A percentile compares a stretch with the other conserved stretches of the same genome.
These are phyloP conservation scores for Schizotus pectinicornis DNA, from an alignment of 2,888 invertebrate species.

Conservation along the genomic window DNA sequence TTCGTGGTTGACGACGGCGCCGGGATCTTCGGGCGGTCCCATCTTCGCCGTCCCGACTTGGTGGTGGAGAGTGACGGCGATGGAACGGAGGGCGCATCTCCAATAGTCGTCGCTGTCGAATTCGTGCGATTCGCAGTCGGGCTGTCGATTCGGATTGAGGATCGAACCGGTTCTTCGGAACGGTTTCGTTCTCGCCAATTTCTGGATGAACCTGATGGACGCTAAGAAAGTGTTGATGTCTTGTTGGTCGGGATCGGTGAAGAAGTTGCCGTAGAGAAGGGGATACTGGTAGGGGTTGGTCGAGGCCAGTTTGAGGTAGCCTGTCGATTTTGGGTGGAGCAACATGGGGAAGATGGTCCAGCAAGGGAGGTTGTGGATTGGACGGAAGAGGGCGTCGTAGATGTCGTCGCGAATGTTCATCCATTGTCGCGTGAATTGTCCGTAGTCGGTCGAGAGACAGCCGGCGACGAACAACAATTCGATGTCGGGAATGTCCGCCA, in stretches of 20 bases:
- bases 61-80: slow-evolving; percentile 36
- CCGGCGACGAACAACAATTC: slow-evolving; percentile 67
- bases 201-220: slow-evolving; percentile 64
- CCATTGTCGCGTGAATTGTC: slow-evolving; percentile 42
- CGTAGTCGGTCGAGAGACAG: slow-evolving; percentile 63
- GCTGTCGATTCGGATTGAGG: slow-evolving; percentile 54
- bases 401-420: slow-evolving; percentile 34
- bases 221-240: slow-evolving; percentile 69
- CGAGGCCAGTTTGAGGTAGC: slow-evolving; percentile 60
- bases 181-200: slow-evolving; percentile 64
- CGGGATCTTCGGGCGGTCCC: slow-evolving; percentile 65
- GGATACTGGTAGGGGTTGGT: slow-evolving; percentile 68
- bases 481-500: slow-evolving; percentile 65
- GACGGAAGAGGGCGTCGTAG: slow-evolving; percentile 48
- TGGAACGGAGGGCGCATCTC: slow-evolving; percentile 56
- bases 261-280: slow-evolving; percentile 70
- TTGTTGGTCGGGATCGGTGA: slow-evolving; percentile 58
- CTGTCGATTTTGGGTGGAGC: slow-evolving; percentile 61
- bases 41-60: slow-evolving; percentile 65
- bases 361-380: slow-evolving; percentile 57
- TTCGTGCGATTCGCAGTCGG: slow-evolving; percentile 49
- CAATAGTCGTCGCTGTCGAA: slow-evolving; percentile 59
- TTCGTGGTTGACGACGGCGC: slow-evolving; percentile 70
- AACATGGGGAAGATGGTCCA: slow-evolving; percentile 61
- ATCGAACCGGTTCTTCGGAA: slow-evolving; percentile 63